phyloP scores from a whole-genome alignment of 2,113 vertebrate species.

The Dissostichus mawsoni region DNA sequence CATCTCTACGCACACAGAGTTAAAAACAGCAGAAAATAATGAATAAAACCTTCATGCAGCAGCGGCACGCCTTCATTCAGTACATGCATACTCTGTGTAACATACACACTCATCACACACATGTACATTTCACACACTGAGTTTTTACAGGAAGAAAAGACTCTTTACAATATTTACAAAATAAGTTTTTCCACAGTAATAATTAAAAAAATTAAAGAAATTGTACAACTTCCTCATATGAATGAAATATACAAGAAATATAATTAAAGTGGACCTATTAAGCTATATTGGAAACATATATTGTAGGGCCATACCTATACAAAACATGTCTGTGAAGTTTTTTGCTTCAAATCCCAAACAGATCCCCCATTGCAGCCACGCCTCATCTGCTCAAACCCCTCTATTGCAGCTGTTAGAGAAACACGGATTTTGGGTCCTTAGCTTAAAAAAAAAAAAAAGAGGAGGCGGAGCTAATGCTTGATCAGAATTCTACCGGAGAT shows the following conservation, averaged over 20 bases:
- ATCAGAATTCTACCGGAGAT: no score
- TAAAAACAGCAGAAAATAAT: not conserved
- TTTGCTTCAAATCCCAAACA: no score
- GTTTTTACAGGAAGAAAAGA: constrained; percentile 14
- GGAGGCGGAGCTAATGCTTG: no score
- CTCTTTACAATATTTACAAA: constrained; percentile 57
- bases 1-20: not conserved
- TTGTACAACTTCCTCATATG: not conserved
- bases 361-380: no score
- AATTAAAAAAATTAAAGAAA: constrained; percentile 14
- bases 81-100: constrained; percentile 37
- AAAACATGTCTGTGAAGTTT: no score
- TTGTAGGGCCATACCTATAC: no score
- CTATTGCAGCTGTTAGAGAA: no score
- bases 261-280: not conserved
- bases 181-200: constrained; percentile 50
- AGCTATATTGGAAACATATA: no score
- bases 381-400: no score
- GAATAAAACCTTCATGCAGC: constrained; percentile 49
- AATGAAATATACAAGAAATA: constrained; percentile 41
- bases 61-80: constrained; percentile 7
- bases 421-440: no score
- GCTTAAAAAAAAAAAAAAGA: no score
- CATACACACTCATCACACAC: constrained; percentile 21
- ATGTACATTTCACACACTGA: not conserved